Base-by-base conservation (phyloP, 1,140 invertebrate species). In the Epicauta chinensis region DNA sequence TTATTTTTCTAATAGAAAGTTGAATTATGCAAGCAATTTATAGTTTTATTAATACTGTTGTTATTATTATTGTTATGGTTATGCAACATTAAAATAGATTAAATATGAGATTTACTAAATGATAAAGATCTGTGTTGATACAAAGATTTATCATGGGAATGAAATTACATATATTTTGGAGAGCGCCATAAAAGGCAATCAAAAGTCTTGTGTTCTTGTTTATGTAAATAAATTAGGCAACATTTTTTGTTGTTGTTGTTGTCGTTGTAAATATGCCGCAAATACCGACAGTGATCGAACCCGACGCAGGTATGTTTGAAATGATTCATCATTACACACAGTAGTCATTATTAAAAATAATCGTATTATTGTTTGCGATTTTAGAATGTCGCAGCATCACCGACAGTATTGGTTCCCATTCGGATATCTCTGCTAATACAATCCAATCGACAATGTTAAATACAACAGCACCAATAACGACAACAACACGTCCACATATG, bases 341-440 rank as follows among this genome's bases (percentile, higher is more conserved):
- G 7, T 7, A 23, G 23, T 23, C 23, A 23, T 7, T 7, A 23
- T 23, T 23, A 23, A 23, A 23, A 23, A 23, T 23, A 23, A 23
- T 23, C 23, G 7, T 23, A 23, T 23, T 23, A 23, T 23, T 23
- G 7, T 54, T 58, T 51, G 55, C 55, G 59, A 47, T 39, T 51
- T 47, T 40, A 69, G 77, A 79, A 71, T 75, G 75, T 58, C 74
- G 76, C 60, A 82, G 80, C 67, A 74, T 77, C 62, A 85, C 83
- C 49, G 85, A 87, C 55, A 87, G 84, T 71, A 69, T 87, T 58
- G 83, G 84, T 43, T 86, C 84, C 23, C 75, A 78, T 38, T 81
- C 79, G 49, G 85, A 87, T 73, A 74, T 81, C 40, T 87, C 85
- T 3, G 80, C 77, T 40, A 75, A 81, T 39, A 84, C 82, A 6